A percentile compares a stretch with the other conserved stretches of the same genome.
Evolutionary conservation across 1,140 invertebrate species (phyloP).

Genomic region (Goniozus legneri): DNA sequence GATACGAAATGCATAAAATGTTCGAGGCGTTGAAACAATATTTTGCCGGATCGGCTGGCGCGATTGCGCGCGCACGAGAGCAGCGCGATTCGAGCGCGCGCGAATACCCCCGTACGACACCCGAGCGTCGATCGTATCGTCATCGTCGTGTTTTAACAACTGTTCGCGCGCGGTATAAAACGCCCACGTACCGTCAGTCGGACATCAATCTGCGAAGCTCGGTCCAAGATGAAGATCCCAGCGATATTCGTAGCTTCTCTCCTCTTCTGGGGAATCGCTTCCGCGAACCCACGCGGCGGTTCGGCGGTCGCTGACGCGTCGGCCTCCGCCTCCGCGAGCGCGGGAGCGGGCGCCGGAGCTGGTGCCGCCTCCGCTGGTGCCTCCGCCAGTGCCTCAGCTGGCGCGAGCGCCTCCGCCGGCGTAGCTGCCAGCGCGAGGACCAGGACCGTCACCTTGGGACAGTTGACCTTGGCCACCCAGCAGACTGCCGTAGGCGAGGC

Average conservation of each 20-base stretch:
- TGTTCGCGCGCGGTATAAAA: neutral
- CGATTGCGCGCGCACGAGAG: neutral
- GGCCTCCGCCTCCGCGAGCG: neutral
- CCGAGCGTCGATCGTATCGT: too few relatives aligned
- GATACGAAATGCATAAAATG: neutral
- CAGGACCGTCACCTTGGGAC: too few relatives aligned
- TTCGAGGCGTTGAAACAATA: neutral
- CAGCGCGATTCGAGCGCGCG: too few relatives aligned
- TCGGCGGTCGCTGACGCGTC: neutral
- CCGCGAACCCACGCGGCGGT: neutral
- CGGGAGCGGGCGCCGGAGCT: neutral
- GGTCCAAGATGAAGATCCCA: neutral
- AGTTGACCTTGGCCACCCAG: too few relatives aligned
- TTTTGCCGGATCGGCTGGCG: neutral
- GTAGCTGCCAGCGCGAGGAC: too few relatives aligned
- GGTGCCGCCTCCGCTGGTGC: too few relatives aligned
- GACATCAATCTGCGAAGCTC: neutral
- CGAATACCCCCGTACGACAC: too few relatives aligned
- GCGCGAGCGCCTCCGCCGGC: neutral
- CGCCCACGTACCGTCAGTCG: neutral
- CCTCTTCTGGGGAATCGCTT: neutral
- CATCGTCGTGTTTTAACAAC: neutral
- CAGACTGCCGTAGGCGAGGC: too few relatives aligned
- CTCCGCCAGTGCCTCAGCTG: neutral
- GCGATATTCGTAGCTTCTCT: neutral